Base-by-base conservation (phyloP, 2,888 invertebrate genomes). In the Tholera decimalis region DNA sequence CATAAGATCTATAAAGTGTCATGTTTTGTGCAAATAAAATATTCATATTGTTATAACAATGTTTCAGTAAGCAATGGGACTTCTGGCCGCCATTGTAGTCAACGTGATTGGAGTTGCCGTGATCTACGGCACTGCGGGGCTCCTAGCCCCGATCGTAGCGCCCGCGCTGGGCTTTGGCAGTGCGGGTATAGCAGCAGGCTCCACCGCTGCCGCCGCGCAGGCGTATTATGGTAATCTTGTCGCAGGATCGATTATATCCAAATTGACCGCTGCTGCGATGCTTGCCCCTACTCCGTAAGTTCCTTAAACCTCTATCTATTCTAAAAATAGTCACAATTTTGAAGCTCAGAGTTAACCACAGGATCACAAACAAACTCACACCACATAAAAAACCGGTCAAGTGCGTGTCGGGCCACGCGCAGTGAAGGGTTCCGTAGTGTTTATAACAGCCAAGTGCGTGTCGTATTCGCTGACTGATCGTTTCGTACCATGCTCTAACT, bases 261-360 rank as follows among this genome's bases (percentile, higher is more conserved):
- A 91, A 74, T 41, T 93, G 47, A 93, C 93, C 2, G 86, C 94
- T 0, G 86, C 85, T 0, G 94, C 92, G 1, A 93, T 93, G 93
- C 81, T 85, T 0, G 88, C 94, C 1, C 94, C 94, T 0, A 94
- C 90, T 4, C 93, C 91, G 64, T 93, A 83, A 87, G 87, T 60
- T 28, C 7, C 11, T 37, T 7, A 6, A 11, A 39, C 6, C 24
- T 33, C 39, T 11, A 28, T 11, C 44, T 2, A 4, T 13, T 13
- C 20, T 11, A n/a, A n/a, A n/a, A 11, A 13, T n/a, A 22, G 5
- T 20, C 9, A 20, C 8, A 3, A 22, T 11, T 9, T 13, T 43
- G 13, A 5, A 22, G 22, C 33, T 33, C n/a, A n/a, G n/a, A n/a
- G n/a, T n/a, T n/a, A n/a, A n/a, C n/a, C n/a, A n/a, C n/a, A n/a